Evolutionary conservation across 2,888 invertebrate genomes (phyloP).

Genomic region (Crepidodera aurea): DNA sequence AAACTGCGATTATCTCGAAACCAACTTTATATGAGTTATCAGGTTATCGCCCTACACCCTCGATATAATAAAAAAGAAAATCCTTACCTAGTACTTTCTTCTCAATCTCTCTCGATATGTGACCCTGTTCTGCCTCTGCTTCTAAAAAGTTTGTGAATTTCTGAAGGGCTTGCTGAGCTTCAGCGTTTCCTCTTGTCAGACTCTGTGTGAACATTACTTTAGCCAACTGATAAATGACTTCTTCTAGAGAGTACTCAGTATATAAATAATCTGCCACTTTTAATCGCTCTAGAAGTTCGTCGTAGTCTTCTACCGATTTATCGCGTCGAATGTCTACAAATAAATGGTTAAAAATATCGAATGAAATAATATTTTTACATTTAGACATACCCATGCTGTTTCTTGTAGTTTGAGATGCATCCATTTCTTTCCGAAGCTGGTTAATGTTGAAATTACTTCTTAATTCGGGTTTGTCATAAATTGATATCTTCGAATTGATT

Average conservation of each 20-base stretch:
- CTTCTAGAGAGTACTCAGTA: constrained; percentile 79
- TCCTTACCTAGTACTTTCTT: constrained; percentile 78
- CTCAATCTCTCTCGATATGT: constrained; percentile 76
- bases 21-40: too few relatives aligned
- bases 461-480: constrained; percentile 44
- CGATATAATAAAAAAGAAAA: too few relatives aligned
- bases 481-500: constrained; percentile 5
- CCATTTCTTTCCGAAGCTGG: constrained; percentile 49
- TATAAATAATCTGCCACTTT: constrained; percentile 76
- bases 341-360: background rate
- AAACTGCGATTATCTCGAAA: too few relatives aligned
- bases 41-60: too few relatives aligned
- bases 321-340: constrained; percentile 40
- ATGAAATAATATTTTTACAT: background rate
- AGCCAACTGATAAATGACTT: constrained; percentile 81
- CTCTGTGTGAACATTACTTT: constrained; percentile 85
- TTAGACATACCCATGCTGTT: constrained; percentile 3
- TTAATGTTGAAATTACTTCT: constrained; percentile 50
- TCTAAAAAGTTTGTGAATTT: constrained; percentile 79
- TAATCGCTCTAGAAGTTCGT: constrained; percentile 73
- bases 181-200: constrained; percentile 71
- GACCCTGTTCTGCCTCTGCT: constrained; percentile 75
- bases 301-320: constrained; percentile 65
- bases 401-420: constrained; percentile 10
- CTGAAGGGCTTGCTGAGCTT: constrained; percentile 76